These are phyloP conservation scores for Motacilla alba DNA, from an alignment of 2,113 vertebrate species.

Conservation along the genomic window DNA sequence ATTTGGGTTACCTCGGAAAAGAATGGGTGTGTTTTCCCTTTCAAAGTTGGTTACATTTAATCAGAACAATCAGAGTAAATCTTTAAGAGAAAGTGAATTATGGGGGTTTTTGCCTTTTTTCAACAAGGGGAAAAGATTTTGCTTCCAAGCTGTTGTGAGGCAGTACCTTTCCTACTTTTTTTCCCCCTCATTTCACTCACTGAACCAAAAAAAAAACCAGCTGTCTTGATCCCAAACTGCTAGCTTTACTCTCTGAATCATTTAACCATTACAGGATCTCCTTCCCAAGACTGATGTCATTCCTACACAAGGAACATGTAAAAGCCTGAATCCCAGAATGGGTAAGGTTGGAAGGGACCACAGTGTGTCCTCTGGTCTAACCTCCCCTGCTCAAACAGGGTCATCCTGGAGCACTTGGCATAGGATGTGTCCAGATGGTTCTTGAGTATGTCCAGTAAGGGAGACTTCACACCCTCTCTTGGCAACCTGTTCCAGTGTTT, in stretches of 20 bases:
- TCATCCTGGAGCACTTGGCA: background rate
- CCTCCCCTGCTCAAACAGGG: background rate
- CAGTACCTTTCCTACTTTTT: background rate
- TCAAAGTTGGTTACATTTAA: background rate
- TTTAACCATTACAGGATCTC: background rate
- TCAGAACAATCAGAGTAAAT: background rate
- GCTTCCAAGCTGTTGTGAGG: background rate
- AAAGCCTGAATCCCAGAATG: background rate
- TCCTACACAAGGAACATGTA: background rate
- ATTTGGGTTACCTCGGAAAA: background rate
- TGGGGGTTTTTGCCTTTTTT: fast-evolving
- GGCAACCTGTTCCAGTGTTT: background rate
- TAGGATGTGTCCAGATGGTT: background rate
- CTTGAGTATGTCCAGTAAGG: background rate
- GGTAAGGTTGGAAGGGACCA: background rate
- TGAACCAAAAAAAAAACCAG: background rate
- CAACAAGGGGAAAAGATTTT: background rate
- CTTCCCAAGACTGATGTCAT: background rate
- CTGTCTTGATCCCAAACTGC: background rate
- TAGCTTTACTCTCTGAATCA: background rate
- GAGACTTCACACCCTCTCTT: background rate
- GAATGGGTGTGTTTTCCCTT: background rate
- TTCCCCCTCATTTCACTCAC: background rate
- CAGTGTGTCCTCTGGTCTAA: background rate
- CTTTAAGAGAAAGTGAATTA: background rate